Percentiles rank a stretch among this genome's conserved stretches.
Evolutionary conservation across 2,113 vertebrate species (phyloP).

Genomic region (Cacatua alba): DNA sequence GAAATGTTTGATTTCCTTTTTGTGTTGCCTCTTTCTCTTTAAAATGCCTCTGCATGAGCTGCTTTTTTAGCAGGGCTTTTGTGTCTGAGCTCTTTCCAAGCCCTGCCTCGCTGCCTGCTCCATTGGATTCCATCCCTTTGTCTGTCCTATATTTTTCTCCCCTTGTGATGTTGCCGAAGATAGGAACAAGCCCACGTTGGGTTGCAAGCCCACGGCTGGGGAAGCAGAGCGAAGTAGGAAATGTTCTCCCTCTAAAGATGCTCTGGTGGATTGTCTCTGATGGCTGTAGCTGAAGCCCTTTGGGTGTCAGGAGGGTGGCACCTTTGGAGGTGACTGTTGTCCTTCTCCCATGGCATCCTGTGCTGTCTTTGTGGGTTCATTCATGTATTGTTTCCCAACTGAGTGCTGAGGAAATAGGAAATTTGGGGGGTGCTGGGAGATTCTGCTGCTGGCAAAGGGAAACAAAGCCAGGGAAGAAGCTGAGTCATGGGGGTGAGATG

Average conservation of each 20-base stretch:
- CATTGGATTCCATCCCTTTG: background rate
- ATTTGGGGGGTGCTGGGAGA: background rate
- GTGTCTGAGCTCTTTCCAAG: background rate
- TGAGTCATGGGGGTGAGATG: background rate
- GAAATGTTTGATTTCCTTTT: background rate
- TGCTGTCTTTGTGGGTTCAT: background rate
- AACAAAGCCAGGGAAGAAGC: background rate
- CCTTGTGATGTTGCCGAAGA: constrained; percentile 8
- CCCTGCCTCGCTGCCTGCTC: background rate
- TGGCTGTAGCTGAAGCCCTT: background rate
- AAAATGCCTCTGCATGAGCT: background rate
- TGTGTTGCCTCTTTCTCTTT: background rate
- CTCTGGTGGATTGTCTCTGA: background rate
- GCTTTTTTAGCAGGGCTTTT: background rate
- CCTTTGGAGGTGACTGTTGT: background rate
- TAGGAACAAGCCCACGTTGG: constrained; percentile 38
- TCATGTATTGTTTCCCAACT: fast-evolving
- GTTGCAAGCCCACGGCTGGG: background rate
- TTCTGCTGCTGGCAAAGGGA: background rate
- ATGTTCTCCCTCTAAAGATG: background rate
- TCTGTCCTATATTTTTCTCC: background rate
- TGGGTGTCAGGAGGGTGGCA: background rate
- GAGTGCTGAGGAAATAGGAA: background rate
- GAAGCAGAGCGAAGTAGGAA: constrained; percentile 24
- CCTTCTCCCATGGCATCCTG: background rate